Evolutionary conservation across 1,140 invertebrate genomes (phyloP).

Genomic region (Euura saliciscinereae): DNA sequence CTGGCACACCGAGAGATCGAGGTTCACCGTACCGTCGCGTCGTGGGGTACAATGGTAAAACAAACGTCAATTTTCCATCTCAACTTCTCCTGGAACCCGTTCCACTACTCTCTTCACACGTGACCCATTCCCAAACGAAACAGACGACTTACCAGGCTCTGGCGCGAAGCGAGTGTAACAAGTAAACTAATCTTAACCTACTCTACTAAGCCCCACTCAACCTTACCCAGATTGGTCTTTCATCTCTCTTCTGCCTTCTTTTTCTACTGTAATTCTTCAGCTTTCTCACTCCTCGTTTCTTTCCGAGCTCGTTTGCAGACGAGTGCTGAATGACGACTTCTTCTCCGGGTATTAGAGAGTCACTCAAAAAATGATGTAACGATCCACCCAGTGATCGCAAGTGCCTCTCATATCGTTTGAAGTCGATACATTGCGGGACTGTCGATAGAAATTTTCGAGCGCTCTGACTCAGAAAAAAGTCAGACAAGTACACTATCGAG

Average conservation of each 20-base stretch:
- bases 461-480: too few relatives aligned
- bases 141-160: slow-evolving; percentile 20
- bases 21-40: background rate
- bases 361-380: too few relatives aligned
- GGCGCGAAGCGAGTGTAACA: slow-evolving; percentile 24
- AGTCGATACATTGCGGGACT: too few relatives aligned
- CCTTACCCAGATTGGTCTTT: slow-evolving; percentile 29
- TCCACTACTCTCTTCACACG: background rate
- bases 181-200: slow-evolving; percentile 41
- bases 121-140: background rate
- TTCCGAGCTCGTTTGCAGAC: too few relatives aligned
- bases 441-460: too few relatives aligned
- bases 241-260: background rate
- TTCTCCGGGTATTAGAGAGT: too few relatives aligned
- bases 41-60: background rate
- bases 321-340: too few relatives aligned
- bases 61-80: background rate
- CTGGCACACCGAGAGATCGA: background rate
- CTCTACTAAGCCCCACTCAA: slow-evolving; percentile 29
- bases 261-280: background rate
- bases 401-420: too few relatives aligned
- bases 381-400: too few relatives aligned
- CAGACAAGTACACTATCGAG: too few relatives aligned
- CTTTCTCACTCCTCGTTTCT: background rate
- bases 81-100: background rate